Percentiles rank a stretch among this genome's conserved stretches.
Conservation (phyloP, 2,797 vertebrate species). For the Phylloscopus collybita region DNA sequence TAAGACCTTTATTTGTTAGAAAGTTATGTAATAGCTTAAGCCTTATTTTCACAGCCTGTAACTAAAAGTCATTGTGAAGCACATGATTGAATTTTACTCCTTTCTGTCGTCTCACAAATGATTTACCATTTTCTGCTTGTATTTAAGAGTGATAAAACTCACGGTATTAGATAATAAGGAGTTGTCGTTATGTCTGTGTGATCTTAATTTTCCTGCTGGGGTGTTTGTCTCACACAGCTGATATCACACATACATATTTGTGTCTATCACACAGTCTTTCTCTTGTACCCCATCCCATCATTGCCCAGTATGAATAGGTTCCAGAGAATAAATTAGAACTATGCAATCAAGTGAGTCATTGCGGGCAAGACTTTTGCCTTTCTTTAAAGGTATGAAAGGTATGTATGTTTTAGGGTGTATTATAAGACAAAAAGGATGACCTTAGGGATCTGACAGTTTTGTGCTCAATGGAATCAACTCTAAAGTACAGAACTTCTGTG, state of each 20-base stretch:
- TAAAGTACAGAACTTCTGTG: neutral
- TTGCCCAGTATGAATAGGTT: neutral
- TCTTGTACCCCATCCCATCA: neutral
- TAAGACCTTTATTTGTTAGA: neutral
- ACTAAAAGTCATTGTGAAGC: neutral
- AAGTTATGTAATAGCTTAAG: neutral
- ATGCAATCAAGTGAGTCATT: neutral
- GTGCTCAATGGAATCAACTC: neutral
- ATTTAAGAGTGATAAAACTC: neutral
- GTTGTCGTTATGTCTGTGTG: neutral
- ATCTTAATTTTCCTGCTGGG: neutral
- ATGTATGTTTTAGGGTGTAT: neutral
- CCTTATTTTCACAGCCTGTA: neutral
- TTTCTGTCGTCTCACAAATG: neutral
- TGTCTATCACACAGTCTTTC: neutral
- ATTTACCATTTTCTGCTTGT: neutral
- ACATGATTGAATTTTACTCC: neutral
- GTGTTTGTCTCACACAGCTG: neutral
- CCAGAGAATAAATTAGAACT: neutral
- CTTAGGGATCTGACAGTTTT: neutral
- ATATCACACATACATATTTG: neutral
- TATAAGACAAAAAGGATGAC: neutral
- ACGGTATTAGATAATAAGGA: neutral
- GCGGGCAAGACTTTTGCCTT: neutral
- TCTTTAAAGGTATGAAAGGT: neutral